Conservation (phyloP, 2,888 invertebrate species). For the Marasmarcha lunaedactyla region DNA sequence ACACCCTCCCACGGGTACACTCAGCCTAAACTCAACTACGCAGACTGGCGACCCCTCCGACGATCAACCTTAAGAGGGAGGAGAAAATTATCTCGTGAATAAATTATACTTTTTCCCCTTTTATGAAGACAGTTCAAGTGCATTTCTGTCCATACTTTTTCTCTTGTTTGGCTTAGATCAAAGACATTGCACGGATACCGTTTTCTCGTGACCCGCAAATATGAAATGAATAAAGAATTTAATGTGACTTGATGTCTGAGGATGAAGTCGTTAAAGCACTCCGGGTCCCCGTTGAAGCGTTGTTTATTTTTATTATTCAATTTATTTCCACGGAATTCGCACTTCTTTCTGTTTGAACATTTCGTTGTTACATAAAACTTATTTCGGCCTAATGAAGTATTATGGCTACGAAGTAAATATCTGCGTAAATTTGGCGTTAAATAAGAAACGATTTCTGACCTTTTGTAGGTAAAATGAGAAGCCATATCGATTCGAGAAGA, state of each 20-base stretch:
- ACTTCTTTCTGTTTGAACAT: slow-evolving; percentile 18
- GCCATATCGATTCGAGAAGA: no score
- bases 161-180: slow-evolving; percentile 52
- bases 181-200: slow-evolving; percentile 59
- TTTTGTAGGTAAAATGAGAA: no score
- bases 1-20: no score
- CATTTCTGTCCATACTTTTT: slow-evolving; percentile 57
- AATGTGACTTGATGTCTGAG: slow-evolving; percentile 61
- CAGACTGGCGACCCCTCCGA: slow-evolving; percentile 20
- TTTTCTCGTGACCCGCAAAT: slow-evolving; percentile 50
- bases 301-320: slow-evolving; percentile 53
- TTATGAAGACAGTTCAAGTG: slow-evolving; percentile 67
- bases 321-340: slow-evolving; percentile 34
- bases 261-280: slow-evolving; percentile 58
- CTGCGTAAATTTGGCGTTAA: no score
- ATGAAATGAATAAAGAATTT: slow-evolving; percentile 63
- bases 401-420: no score
- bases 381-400: no score
- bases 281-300: slow-evolving; percentile 36
- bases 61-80: slow-evolving; percentile 52
- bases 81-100: slow-evolving; percentile 70
- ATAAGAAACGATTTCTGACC: no score
- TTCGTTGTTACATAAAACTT: no score
- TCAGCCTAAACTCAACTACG: no score
- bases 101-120: slow-evolving; percentile 66